These are phyloP conservation scores for Drosophila sechellia DNA, from an alignment of 1,140 invertebrate species.

Conservation along the genomic window DNA sequence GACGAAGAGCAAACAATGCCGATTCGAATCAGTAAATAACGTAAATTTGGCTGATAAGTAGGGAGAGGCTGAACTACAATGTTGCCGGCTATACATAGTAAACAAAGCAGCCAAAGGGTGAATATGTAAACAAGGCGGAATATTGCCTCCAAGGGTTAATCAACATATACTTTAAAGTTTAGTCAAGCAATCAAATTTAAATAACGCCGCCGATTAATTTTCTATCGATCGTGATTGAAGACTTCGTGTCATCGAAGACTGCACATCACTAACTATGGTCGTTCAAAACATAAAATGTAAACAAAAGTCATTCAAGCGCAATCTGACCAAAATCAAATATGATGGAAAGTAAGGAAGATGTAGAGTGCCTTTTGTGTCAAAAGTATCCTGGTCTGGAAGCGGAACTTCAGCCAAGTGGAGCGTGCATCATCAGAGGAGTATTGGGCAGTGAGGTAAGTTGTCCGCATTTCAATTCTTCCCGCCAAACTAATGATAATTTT, in stretches of 20 bases:
- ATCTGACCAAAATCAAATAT: background rate
- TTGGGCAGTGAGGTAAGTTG: conserved; percentile 12
- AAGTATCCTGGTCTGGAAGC: conserved; percentile 45
- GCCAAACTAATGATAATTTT: background rate
- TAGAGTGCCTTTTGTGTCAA: conserved; percentile 4
- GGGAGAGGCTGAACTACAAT: conserved; percentile 16
- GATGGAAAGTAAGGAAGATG: conserved; percentile 8
- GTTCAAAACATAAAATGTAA: conserved; percentile 18
- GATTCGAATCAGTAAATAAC: conserved; percentile 53
- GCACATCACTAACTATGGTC: background rate
- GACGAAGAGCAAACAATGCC: conserved; percentile 31
- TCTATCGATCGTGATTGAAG: background rate
- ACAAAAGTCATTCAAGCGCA: background rate
- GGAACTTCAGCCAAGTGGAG: conserved; percentile 16
- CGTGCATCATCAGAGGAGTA: conserved; percentile 44
- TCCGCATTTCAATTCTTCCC: background rate
- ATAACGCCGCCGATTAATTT: background rate
- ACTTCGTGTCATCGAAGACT: background rate
- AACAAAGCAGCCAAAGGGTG: conserved; percentile 1
- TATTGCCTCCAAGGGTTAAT: background rate
- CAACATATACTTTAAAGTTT: background rate
- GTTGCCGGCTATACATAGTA: background rate
- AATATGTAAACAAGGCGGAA: background rate
- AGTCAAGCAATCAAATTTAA: background rate
- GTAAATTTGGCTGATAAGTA: conserved; percentile 44